These are phyloP conservation scores for Thamnophis sirtalis DNA, from an alignment of 2,113 vertebrate genomes.

Conservation along the genomic window DNA sequence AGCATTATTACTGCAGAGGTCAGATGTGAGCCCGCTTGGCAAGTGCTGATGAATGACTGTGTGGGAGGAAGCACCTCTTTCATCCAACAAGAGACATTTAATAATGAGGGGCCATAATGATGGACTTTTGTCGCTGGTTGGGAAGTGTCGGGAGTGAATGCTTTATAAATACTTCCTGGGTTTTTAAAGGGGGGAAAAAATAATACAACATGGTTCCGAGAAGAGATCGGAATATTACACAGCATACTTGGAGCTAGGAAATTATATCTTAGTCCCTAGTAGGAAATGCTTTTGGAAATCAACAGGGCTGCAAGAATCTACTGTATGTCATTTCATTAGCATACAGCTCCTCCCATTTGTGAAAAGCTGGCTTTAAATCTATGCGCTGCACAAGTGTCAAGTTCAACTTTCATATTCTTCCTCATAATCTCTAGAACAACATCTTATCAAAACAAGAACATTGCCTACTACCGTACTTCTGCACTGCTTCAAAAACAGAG, in stretches of 20 bases:
- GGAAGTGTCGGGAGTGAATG: conserved; percentile 40
- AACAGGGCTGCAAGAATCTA: not conserved
- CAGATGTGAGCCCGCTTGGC: conserved; percentile 85
- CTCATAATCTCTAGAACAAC: not conserved
- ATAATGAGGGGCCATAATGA: conserved; percentile 84
- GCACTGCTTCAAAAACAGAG: not conserved
- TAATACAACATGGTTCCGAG: not conserved
- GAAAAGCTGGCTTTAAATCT: not conserved
- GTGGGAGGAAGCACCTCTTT: conserved; percentile 85
- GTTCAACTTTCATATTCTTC: not conserved
- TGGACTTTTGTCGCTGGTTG: conserved; percentile 68
- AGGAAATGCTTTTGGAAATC: not conserved
- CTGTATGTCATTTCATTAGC: not conserved
- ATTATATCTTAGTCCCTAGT: fast-evolving
- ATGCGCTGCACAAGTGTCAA: not conserved
- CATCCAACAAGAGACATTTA: conserved; percentile 87
- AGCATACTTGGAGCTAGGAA: not conserved
- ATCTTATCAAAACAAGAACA: not conserved
- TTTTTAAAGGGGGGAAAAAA: not conserved
- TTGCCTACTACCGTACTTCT: not conserved
- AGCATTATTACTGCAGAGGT: conserved; percentile 95
- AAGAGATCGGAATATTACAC: fast-evolving
- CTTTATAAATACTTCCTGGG: not conserved
- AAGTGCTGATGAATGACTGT: conserved; percentile 89
- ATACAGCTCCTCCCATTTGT: not conserved